Base-by-base conservation (phyloP, 2,113 vertebrate genomes). In the Pollimyrus isidori region DNA sequence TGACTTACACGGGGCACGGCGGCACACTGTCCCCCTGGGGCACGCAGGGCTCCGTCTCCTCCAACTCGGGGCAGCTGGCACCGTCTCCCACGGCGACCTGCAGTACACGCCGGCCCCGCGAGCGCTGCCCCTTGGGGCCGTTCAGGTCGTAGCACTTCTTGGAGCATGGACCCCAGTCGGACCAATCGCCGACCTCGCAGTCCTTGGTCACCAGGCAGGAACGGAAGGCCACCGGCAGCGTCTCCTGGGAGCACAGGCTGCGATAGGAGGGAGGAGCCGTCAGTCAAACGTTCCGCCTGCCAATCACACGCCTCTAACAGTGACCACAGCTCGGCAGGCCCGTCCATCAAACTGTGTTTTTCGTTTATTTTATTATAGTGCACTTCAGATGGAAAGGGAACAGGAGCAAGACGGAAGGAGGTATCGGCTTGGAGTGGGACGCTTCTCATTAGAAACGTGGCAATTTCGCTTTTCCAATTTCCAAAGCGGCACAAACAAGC, bases 121-220 rank as follows among this genome's bases (percentile, higher is more conserved):
- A 93, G 0, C 95, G 97, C 7, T 95, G 94, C 7, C 98, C 98
- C 76, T 95, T 95, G 4, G 97, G 95, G 13, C 96, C 96, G 0
- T 95, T 96, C 87, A 90, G 91, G 88, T 97, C 96, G 1, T 96
- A 97, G 92, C 98, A 99, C 0, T 95, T 94, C 94, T 97, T 97
- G 86, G 98, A 97, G 92, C 98, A 99, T 0, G 93, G 88, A 0
- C 96, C 97, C 98, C 98, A 99, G 50, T 97, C 96, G 0, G 96
- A 96, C 98, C 98, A 99, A 86, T 98, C 97, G 0, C 96, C 96
- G 85, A 97, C 96, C 56, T 98, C 97, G 69, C 98, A 99, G 91
- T 98, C 97, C 93, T 97, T 98, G 48, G 95, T 92, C 56, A 98
- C 94, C 89, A 99, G 97, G 13, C 98, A 99, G 85, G 98, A 97